Evolutionary conservation across 2,113 vertebrate species (phyloP).

Genomic region (Peromyscus californicus): DNA sequence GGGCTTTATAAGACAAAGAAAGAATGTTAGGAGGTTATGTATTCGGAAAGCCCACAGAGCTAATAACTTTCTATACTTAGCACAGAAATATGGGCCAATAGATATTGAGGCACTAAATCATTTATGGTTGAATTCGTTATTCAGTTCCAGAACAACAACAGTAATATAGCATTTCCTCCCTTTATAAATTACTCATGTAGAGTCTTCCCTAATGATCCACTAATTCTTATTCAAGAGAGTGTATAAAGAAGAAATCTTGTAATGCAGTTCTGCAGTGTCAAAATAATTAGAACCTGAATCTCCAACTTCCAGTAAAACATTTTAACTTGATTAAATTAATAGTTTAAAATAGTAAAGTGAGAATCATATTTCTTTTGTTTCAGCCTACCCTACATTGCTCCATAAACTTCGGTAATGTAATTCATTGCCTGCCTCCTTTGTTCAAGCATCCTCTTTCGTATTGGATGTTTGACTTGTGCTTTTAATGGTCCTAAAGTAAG

Average conservation of each 20-base stretch:
- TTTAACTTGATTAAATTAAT: slow-evolving; percentile 30
- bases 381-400: neutral
- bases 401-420: neutral
- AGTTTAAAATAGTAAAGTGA: slow-evolving; percentile 10
- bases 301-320: neutral
- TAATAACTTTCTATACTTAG: slow-evolving; percentile 63
- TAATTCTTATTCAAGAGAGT: neutral
- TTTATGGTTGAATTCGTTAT: slow-evolving; percentile 55
- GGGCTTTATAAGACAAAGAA: slow-evolving; percentile 21
- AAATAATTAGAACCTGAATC: neutral
- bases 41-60: neutral
- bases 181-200: slow-evolving; percentile 52
- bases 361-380: neutral
- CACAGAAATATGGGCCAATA: neutral
- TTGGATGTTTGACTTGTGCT: neutral
- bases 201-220: neutral
- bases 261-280: neutral
- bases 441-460: neutral
- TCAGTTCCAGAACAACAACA: slow-evolving; percentile 47
- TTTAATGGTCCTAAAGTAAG: neutral
- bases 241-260: neutral
- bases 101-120: slow-evolving; percentile 41
- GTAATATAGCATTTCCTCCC: neutral
- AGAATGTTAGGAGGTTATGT: neutral
- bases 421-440: neutral